These are phyloP conservation scores for Bombus confusus DNA, from an alignment of 1,140 invertebrate species.

Conservation along the genomic window DNA sequence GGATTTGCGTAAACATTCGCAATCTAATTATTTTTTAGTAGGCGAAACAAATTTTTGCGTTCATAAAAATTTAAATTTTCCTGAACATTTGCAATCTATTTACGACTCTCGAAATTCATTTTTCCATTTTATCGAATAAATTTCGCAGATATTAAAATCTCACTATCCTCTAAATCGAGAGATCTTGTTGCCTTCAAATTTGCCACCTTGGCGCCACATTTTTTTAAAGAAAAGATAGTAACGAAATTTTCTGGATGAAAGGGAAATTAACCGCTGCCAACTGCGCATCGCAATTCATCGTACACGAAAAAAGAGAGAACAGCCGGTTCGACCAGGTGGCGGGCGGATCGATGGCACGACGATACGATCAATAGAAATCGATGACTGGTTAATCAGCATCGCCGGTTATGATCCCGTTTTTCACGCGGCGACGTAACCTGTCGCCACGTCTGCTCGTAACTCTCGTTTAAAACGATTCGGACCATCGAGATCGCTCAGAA, in stretches of 20 bases:
- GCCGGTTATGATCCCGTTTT: conserved; percentile 36
- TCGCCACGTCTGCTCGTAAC: conserved; percentile 16
- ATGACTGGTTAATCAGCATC: conserved; percentile 39
- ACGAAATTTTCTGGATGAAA: conserved; percentile 8
- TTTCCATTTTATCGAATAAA: background rate
- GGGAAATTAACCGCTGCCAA: conserved; percentile 13
- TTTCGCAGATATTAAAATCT: background rate
- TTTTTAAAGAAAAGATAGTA: background rate
- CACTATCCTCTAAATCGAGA: background rate
- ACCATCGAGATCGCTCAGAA: background rate
- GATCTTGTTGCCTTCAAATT: background rate
- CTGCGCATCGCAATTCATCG: conserved; percentile 35
- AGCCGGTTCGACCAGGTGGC: conserved; percentile 55
- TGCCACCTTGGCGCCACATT: background rate
- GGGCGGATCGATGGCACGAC: conserved; percentile 35
- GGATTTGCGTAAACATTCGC: too few relatives aligned
- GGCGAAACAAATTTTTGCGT: background rate
- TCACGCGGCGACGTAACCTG: conserved; percentile 24
- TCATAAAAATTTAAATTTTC: background rate
- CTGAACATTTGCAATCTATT: too few relatives aligned
- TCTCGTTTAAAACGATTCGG: background rate
- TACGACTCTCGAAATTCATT: too few relatives aligned
- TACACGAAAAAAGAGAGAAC: conserved; percentile 10
- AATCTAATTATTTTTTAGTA: too few relatives aligned
- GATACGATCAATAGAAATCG: conserved; percentile 54